These are phyloP conservation scores for Probosciger aterrimus DNA, from an alignment of 2,113 vertebrate genomes.

Conservation along the genomic window DNA sequence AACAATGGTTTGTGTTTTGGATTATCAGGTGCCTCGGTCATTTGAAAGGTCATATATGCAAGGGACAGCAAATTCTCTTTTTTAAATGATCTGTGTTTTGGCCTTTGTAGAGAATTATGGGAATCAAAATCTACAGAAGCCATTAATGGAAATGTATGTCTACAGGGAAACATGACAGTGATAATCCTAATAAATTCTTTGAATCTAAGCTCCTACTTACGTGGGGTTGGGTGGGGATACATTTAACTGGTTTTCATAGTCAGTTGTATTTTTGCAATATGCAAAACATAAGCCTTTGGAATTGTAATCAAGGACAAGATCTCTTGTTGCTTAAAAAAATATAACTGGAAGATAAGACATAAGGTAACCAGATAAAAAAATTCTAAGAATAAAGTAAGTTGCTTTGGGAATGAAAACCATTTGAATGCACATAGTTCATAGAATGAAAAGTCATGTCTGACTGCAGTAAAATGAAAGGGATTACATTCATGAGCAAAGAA, in stretches of 20 bases:
- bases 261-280: background rate
- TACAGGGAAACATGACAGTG: background rate
- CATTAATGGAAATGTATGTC: background rate
- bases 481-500: background rate
- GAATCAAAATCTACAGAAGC: background rate
- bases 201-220: background rate
- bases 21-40: background rate
- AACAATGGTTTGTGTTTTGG: background rate
- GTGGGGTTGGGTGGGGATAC: background rate
- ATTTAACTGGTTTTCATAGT: background rate
- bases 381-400: background rate
- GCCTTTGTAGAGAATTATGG: background rate
- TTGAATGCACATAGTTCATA: background rate
- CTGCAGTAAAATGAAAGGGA: background rate
- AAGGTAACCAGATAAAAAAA: background rate
- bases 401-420: background rate
- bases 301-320: background rate
- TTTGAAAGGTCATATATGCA: slow-evolving; percentile 20
- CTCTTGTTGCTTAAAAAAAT: background rate
- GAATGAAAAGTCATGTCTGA: background rate
- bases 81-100: background rate
- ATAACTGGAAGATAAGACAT: background rate
- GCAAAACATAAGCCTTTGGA: background rate
- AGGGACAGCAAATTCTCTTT: background rate
- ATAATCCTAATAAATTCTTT: background rate